Conservation (phyloP, 2,888 invertebrate species). For the Ormyrus labotus region DNA sequence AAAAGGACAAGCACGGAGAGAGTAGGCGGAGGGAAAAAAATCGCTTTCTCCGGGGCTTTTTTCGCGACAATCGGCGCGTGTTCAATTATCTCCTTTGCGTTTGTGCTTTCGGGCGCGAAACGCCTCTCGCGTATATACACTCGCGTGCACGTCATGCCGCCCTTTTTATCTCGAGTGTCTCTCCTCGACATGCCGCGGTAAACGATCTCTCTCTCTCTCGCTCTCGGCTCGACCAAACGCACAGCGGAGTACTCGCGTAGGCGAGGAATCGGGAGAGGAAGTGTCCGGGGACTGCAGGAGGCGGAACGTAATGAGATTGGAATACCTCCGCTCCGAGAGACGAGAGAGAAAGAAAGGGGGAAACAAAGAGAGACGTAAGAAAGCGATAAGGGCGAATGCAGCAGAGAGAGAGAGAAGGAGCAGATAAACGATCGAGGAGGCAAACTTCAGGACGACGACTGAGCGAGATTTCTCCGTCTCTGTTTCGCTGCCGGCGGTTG, state of each 20-base stretch:
- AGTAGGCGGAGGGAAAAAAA: background rate
- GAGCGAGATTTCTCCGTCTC: slow-evolving; percentile 52
- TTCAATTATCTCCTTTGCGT: slow-evolving; percentile 56
- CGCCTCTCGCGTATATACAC: background rate
- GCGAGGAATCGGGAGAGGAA: slow-evolving; percentile 34
- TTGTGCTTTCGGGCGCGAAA: slow-evolving; percentile 49
- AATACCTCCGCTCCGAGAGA: slow-evolving; percentile 59
- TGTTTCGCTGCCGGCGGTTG: slow-evolving; percentile 45
- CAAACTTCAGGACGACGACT: slow-evolving; percentile 48
- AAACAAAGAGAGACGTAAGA: slow-evolving; percentile 50
- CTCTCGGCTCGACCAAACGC: background rate
- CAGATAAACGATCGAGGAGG: slow-evolving; percentile 43
- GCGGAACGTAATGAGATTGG: slow-evolving; percentile 68
- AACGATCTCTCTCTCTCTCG: slow-evolving; percentile 36
- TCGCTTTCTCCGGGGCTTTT: slow-evolving; percentile 7
- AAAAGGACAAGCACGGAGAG: too few relatives aligned
- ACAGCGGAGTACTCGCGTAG: slow-evolving; percentile 9
- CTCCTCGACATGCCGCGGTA: slow-evolving; percentile 38
- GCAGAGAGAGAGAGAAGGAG: slow-evolving; percentile 47
- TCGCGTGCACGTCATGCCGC: background rate
- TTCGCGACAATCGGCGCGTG: slow-evolving; percentile 42
- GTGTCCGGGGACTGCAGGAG: slow-evolving; percentile 42
- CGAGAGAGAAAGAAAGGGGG: slow-evolving; percentile 41
- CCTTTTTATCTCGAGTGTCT: slow-evolving; percentile 52
- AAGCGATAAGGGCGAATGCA: slow-evolving; percentile 51